Percentiles rank a stretch among this genome's conserved stretches.
Conservation (phyloP, 2,888 invertebrate genomes). For the Incurvaria masculella region DNA sequence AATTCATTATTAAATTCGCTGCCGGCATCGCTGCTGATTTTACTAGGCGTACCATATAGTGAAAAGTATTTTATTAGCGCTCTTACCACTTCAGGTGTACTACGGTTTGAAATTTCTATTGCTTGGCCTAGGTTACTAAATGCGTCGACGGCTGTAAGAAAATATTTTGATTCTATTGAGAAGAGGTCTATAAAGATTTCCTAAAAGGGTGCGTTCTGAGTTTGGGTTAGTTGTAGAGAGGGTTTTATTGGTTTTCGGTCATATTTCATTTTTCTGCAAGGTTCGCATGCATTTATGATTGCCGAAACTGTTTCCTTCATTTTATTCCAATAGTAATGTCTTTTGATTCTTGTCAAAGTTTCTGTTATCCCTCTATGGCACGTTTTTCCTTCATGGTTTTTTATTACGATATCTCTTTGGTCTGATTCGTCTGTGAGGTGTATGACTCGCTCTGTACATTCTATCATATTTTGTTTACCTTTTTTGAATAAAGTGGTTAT, state of each 20-base stretch:
- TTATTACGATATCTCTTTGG: background rate
- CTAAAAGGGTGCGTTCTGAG: background rate
- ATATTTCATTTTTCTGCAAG: background rate
- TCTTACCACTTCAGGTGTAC: background rate
- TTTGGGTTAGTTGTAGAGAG: background rate
- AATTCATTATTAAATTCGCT: background rate
- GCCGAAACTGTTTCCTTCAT: background rate
- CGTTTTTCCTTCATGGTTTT: background rate
- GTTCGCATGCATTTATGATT: conserved; percentile 8
- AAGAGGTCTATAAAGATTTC: background rate
- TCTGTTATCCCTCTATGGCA: background rate
- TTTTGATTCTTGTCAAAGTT: background rate
- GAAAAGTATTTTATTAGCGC: conserved; percentile 2
- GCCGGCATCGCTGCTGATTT: background rate
- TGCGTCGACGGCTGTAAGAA: background rate
- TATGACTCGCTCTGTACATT: background rate
- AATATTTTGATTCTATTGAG: background rate
- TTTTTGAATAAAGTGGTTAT: background rate
- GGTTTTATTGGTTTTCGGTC: background rate
- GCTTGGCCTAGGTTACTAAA: background rate
- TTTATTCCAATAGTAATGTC: background rate
- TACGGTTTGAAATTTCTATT: background rate
- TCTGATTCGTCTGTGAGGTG: background rate
- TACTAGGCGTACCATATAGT: background rate
- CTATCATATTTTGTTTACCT: background rate